phyloP scores from a whole-genome alignment of 2,113 vertebrate genomes.

The Ahaetulla prasina region DNA sequence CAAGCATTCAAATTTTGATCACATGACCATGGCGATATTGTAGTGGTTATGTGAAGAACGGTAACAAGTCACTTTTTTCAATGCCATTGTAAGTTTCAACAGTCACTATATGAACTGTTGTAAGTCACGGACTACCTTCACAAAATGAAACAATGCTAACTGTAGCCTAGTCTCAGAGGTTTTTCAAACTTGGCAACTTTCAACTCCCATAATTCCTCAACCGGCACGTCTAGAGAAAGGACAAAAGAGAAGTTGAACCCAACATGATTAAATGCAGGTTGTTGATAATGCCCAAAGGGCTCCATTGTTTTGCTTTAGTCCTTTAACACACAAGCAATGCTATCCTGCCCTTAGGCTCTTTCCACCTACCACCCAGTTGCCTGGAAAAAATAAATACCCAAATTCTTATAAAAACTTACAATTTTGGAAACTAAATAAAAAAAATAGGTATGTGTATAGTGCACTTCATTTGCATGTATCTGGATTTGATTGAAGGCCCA shows the following conservation, averaged over 20 bases:
- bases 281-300: neutral
- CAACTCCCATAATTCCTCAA: neutral
- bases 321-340: neutral
- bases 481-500: neutral
- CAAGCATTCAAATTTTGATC: neutral
- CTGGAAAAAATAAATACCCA: neutral
- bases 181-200: neutral
- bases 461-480: neutral
- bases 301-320: neutral
- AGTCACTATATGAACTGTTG: neutral
- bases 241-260: neutral
- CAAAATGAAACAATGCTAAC: neutral
- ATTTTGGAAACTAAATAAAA: neutral
- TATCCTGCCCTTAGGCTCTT: neutral
- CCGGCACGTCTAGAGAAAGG: neutral
- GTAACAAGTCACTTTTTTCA: neutral
- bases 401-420: no score
- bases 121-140: neutral
- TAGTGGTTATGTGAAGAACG: neutral
- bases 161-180: neutral
- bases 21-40: neutral
- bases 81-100: neutral
- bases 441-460: neutral
- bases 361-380: neutral
- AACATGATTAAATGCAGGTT: neutral